A percentile compares a stretch with the other conserved stretches of the same genome.
Conservation (phyloP, 2,113 vertebrate genomes). For the Corynorhinus townsendii region DNA sequence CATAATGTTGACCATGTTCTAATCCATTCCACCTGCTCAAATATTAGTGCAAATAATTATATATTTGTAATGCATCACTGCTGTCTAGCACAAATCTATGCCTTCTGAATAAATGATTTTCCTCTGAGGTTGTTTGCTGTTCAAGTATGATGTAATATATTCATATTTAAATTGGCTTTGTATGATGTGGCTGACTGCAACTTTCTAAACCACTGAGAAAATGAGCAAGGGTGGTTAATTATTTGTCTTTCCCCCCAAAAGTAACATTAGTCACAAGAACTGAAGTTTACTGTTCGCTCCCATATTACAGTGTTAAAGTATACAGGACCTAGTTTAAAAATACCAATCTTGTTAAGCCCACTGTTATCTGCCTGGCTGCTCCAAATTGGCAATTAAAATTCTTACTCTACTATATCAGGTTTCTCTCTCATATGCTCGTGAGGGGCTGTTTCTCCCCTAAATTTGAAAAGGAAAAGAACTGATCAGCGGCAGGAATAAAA, state of each 20-base stretch:
- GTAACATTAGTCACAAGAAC: constrained; percentile 34
- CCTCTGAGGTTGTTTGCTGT: constrained; percentile 80
- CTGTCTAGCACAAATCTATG: constrained; percentile 78
- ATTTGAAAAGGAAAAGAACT: background rate
- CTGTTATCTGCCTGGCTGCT: constrained; percentile 12
- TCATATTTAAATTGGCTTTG: constrained; percentile 83
- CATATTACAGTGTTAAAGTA: background rate
- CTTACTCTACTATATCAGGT: background rate
- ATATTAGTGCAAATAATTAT: constrained; percentile 92
- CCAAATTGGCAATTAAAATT: constrained; percentile 18
- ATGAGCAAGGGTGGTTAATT: constrained; percentile 76
- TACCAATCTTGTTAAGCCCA: constrained; percentile 26
- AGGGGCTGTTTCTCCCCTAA: background rate
- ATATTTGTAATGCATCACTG: constrained; percentile 89
- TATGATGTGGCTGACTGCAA: constrained; percentile 73
- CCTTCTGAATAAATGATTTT: constrained; percentile 82
- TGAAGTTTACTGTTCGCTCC: constrained; percentile 30
- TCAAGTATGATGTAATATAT: constrained; percentile 76
- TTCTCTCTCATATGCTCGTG: background rate
- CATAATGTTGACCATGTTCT: constrained; percentile 95
- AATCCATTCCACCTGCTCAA: constrained; percentile 99
- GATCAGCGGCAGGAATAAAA: constrained; percentile 5
- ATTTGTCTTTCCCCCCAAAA: constrained; percentile 60
- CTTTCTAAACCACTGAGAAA: constrained; percentile 77
- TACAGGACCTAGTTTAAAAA: background rate